phyloP scores from a whole-genome alignment of 2,113 vertebrate species.

The Chelonoidis abingdonii region DNA sequence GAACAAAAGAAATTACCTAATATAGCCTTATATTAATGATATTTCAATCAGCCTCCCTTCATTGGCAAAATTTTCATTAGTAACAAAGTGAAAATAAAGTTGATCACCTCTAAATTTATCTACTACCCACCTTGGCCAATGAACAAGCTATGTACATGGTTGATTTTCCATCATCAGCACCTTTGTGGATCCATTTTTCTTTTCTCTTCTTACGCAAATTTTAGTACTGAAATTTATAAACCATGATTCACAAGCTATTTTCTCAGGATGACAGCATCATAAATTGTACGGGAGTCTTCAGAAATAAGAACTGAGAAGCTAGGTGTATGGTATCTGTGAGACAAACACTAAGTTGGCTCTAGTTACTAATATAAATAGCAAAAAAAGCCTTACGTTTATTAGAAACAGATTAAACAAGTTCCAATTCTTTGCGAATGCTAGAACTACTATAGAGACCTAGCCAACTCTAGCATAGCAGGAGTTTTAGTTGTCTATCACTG shows the following conservation, averaged over 20 bases:
- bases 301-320: slow-evolving; percentile 26
- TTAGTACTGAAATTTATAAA: not conserved
- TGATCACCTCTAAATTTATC: rapidly evolving
- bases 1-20: not conserved
- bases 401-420: slow-evolving; percentile 66
- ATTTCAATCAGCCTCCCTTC: not conserved
- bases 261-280: not conserved
- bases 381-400: slow-evolving; percentile 37
- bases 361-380: slow-evolving; percentile 1
- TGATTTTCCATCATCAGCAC: rapidly evolving
- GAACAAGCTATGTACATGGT: not conserved
- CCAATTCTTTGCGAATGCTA: slow-evolving; percentile 45
- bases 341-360: slow-evolving; percentile 27
- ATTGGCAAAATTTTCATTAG: not conserved
- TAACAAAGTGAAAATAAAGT: not conserved
- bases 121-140: not conserved
- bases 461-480: slow-evolving; percentile 32
- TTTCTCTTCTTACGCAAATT: not conserved
- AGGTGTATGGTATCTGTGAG: slow-evolving; percentile 2
- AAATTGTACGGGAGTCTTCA: not conserved
- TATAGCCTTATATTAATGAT: not conserved
- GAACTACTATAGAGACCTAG: slow-evolving; percentile 45
- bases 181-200: not conserved
- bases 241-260: not conserved
- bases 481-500: slow-evolving; percentile 56